phyloP scores from a whole-genome alignment of 30 jellyfish, hydroid and myxozoan genomes.

The Aurelia aurita complex sp. Pacific region DNA sequence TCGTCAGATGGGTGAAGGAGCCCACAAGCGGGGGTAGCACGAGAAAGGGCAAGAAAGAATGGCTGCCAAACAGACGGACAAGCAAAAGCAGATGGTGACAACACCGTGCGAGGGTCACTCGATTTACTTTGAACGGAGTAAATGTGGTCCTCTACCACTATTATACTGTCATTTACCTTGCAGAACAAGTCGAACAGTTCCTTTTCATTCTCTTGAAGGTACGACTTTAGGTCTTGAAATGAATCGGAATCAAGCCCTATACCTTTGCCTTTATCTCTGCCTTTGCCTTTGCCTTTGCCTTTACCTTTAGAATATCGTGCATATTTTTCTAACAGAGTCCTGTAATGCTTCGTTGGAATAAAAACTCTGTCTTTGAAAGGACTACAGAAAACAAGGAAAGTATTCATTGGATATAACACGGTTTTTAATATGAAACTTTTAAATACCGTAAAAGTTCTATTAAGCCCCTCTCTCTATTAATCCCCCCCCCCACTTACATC shows the following conservation, averaged over 20 bases:
- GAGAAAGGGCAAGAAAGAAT: conserved; percentile 6
- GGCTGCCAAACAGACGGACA: conserved; percentile 14
- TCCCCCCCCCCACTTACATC: no score
- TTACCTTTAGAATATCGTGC: conserved; percentile 1
- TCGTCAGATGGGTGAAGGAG: conserved; percentile 13
- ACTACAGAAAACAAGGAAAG: not conserved
- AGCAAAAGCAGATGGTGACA: conserved; percentile 8
- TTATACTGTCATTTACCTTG: not conserved
- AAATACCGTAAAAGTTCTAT: no score
- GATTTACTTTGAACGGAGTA: not conserved
- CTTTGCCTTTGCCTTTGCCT: not conserved
- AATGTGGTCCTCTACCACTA: conserved; percentile 9
- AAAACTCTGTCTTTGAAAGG: conserved; percentile 4
- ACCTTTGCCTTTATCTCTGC: not conserved
- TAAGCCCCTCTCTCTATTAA: no score
- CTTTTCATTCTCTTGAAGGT: conserved; percentile 9
- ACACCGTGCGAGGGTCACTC: not conserved
- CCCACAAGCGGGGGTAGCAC: conserved; percentile 14
- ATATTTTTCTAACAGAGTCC: conserved; percentile 6
- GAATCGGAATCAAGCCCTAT: conserved; percentile 4
- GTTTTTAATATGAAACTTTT: not conserved
- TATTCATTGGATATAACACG: not conserved
- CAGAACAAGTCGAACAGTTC: not conserved
- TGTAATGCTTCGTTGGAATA: conserved; percentile 1
- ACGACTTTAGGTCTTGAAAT: conserved; percentile 1